Conservation (phyloP, 2,113 vertebrate species). For the Tylochromis polylepis region DNA sequence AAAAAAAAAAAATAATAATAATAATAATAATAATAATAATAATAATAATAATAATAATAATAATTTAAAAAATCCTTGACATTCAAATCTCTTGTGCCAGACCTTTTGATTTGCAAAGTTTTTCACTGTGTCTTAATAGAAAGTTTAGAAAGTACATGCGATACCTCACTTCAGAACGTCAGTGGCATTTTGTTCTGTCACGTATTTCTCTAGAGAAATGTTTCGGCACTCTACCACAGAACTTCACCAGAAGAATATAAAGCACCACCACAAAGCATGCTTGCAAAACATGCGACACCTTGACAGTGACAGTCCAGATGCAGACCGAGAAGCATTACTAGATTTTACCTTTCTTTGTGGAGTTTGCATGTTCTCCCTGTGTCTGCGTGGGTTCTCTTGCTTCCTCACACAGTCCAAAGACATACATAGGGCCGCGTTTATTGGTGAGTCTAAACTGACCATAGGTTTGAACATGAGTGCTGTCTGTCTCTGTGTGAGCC, state of each 20-base stretch:
- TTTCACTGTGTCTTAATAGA: background rate
- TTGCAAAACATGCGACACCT: background rate
- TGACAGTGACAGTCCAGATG: accelerated
- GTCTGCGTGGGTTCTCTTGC: background rate
- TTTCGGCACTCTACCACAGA: background rate
- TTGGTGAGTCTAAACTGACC: background rate
- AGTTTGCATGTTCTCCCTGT: accelerated
- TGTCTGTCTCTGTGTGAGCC: background rate
- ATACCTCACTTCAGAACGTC: background rate
- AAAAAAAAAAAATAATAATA: background rate
- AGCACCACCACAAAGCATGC: background rate
- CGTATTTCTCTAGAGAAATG: background rate
- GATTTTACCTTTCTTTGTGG: background rate
- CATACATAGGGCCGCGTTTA: accelerated
- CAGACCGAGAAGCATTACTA: background rate
- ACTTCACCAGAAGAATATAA: background rate
- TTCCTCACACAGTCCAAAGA: background rate
- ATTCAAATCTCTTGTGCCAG: background rate
- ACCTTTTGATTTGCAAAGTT: background rate
- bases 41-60: no score
- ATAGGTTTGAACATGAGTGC: background rate
- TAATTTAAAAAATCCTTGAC: background rate
- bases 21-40: no score
- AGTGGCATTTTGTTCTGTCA: background rate
- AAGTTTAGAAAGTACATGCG: background rate